Evolutionary conservation across 2,113 vertebrate genomes (phyloP).

Genomic region (Smithornis capensis): DNA sequence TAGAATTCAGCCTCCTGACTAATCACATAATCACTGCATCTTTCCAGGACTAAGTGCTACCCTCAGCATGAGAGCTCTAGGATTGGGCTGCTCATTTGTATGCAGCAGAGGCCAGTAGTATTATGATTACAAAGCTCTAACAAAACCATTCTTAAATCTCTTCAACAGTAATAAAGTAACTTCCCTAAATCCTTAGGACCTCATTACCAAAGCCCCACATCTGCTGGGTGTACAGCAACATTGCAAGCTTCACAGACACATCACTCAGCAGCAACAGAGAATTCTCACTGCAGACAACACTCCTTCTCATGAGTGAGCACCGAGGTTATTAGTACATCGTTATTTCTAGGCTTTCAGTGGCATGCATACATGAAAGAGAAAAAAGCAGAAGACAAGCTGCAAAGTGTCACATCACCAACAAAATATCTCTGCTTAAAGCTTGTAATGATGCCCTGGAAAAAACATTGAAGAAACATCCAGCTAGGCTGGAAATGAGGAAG

Average conservation of each 20-base stretch:
- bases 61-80: not conserved
- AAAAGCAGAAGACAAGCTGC: not conserved
- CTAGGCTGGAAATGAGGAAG: constrained; percentile 71
- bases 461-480: constrained; percentile 68
- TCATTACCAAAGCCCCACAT: not conserved
- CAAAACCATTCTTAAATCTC: not conserved
- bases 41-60: not conserved
- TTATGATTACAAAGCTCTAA: not conserved
- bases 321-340: not conserved
- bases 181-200: not conserved
- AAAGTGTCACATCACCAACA: not conserved
- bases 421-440: not conserved
- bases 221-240: not conserved
- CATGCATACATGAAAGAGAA: not conserved
- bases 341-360: not conserved
- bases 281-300: not conserved
- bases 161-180: not conserved
- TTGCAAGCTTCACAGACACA: not conserved
- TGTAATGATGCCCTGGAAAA: constrained; percentile 24
- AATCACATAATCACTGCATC: not conserved
- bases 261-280: not conserved
- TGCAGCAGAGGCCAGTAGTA: not conserved
- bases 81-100: not conserved
- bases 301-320: not conserved
- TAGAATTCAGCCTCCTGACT: not conserved